Conservation (phyloP, 2,113 vertebrate genomes). For the Tricholaema leucomelas region DNA sequence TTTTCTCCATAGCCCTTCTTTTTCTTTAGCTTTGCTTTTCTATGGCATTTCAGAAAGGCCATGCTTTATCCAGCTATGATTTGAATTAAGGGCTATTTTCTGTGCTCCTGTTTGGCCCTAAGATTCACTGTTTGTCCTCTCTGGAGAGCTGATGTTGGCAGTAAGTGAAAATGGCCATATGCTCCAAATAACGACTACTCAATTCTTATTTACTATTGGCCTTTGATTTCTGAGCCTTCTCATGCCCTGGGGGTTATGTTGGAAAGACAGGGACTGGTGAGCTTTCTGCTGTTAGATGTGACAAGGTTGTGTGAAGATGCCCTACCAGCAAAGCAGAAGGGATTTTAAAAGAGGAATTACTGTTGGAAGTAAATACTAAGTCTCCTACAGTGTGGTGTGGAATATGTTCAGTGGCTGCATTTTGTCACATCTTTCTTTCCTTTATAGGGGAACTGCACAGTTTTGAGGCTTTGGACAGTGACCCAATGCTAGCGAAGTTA, state of each 20-base stretch:
- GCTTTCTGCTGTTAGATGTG: background rate
- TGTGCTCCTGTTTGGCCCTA: background rate
- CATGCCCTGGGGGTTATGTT: background rate
- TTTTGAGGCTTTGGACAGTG: conserved; percentile 91
- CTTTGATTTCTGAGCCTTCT: background rate
- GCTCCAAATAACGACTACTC: background rate
- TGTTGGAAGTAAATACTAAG: background rate
- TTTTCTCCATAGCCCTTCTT: background rate
- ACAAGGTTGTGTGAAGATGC: background rate
- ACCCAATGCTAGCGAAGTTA: conserved; percentile 80
- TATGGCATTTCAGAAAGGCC: background rate
- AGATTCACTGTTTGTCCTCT: background rate
- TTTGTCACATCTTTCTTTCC: background rate
- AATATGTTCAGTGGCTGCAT: background rate
- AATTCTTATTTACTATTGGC: background rate
- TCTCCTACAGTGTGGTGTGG: background rate
- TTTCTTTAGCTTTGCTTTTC: background rate
- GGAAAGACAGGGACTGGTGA: background rate
- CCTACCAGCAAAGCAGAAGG: background rate
- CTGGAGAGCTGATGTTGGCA: background rate
- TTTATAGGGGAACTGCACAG: conserved; percentile 75
- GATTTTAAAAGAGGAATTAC: background rate
- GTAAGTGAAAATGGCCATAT: background rate
- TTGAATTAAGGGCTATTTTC: background rate
- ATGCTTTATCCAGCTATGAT: background rate